A percentile compares a stretch with the other conserved stretches of the same genome.
Evolutionary conservation across 2,888 invertebrate genomes (phyloP).

Genomic region (Glyphotaelius pellucidus): DNA sequence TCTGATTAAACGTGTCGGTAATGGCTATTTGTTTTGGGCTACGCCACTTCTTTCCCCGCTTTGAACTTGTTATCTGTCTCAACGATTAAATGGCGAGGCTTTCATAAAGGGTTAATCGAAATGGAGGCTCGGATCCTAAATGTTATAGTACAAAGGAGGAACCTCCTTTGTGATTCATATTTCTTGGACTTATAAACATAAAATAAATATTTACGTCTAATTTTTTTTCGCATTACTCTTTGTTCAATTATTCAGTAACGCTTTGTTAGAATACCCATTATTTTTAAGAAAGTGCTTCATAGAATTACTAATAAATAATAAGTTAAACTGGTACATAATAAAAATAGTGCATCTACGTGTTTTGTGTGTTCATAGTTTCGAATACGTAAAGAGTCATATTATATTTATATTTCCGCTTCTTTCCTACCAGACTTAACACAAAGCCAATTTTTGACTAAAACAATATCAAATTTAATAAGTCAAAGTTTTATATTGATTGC

Average conservation of each 20-base stretch:
- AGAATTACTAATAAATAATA: no score
- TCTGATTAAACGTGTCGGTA: slow-evolving; percentile 35
- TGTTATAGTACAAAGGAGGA: neutral
- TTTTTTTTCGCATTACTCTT: neutral
- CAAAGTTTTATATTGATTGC: neutral
- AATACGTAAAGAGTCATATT: no score
- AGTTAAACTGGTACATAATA: no score
- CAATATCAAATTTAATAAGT: no score
- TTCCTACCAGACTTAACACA: no score
- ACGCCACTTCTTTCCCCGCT: neutral
- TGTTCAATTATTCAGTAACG: neutral
- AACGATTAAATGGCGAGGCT: neutral
- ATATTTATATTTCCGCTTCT: no score
- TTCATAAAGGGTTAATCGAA: slow-evolving; percentile 3
- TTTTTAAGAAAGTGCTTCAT: no score
- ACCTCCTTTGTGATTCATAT: neutral
- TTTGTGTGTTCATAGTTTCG: no score
- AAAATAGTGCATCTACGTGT: no score
- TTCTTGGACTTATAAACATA: neutral
- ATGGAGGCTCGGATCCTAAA: neutral
- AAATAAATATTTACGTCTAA: neutral
- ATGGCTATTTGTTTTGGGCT: slow-evolving; percentile 30
- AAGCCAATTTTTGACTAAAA: no score
- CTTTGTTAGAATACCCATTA: neutral
- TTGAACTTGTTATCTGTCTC: neutral